Percentiles rank a stretch among this genome's conserved stretches.
These are phyloP conservation scores for Rhadinocentrus ornatus DNA, from an alignment of 2,797 vertebrate genomes.

Conservation along the genomic window DNA sequence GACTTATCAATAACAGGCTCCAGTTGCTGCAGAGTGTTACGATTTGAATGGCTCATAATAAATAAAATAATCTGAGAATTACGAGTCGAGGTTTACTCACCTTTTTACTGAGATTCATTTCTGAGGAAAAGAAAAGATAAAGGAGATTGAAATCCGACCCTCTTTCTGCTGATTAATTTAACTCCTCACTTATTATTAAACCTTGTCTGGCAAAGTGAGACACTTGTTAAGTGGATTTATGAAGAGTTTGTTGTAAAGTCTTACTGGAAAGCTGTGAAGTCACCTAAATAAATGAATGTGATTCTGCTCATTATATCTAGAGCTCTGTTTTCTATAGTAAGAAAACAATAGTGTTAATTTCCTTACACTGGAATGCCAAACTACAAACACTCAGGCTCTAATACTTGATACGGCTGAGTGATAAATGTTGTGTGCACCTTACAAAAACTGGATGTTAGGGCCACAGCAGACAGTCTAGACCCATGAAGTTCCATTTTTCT, in stretches of 20 bases:
- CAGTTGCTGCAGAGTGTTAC: not conserved
- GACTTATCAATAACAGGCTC: slow-evolving; percentile 70
- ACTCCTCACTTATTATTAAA: slow-evolving; percentile 34
- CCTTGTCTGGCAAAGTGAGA: slow-evolving; percentile 26
- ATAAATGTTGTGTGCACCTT: slow-evolving; percentile 70
- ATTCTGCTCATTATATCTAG: slow-evolving; percentile 39
- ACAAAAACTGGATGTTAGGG: slow-evolving; percentile 72
- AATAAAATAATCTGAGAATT: not conserved
- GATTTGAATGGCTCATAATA: slow-evolving; percentile 20
- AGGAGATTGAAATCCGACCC: slow-evolving; percentile 4
- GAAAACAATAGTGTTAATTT: slow-evolving; percentile 28
- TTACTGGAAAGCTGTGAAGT: slow-evolving; percentile 36
- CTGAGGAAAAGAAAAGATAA: slow-evolving; percentile 2
- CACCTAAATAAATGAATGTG: slow-evolving; percentile 40
- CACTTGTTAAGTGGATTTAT: slow-evolving; percentile 23
- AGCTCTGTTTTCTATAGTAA: slow-evolving; percentile 22
- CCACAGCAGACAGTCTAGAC: slow-evolving; percentile 50
- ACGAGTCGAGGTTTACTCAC: slow-evolving; percentile 16
- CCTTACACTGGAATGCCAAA: slow-evolving; percentile 12
- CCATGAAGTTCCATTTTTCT: slow-evolving; percentile 54
- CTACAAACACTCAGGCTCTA: slow-evolving; percentile 23
- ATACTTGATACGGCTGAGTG: slow-evolving; percentile 38
- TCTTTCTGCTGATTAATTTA: slow-evolving; percentile 24
- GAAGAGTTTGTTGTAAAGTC: slow-evolving; percentile 23
- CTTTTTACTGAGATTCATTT: slow-evolving; percentile 16